A percentile compares a stretch with the other conserved stretches of the same genome.
Conservation (phyloP, 53 echinoderm and acorn worm genomes). For the Henricia sp. region DNA sequence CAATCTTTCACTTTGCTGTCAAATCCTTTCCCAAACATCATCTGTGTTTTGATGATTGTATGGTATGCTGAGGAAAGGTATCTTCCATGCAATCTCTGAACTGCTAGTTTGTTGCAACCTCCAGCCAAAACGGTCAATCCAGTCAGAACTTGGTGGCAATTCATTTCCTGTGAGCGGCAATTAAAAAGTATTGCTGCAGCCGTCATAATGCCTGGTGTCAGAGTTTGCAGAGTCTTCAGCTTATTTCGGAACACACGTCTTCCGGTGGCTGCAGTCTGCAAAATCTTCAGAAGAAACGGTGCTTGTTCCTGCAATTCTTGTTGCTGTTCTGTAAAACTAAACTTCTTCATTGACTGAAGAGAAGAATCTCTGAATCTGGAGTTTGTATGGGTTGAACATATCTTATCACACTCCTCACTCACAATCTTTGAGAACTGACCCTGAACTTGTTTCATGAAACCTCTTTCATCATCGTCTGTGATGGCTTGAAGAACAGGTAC, state of each 20-base stretch:
- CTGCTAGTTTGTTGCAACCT: background rate
- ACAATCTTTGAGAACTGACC: background rate
- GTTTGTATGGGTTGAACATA: slow-evolving; percentile 4
- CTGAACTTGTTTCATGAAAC: background rate
- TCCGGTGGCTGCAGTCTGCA: background rate
- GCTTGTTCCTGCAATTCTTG: slow-evolving; percentile 14
- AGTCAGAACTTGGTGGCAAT: slow-evolving; percentile 27
- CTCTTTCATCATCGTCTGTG: background rate
- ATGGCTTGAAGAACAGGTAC: background rate
- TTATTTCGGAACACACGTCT: background rate
- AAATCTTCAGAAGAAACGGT: background rate
- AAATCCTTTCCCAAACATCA: slow-evolving; percentile 9
- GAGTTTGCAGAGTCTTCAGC: slow-evolving; percentile 12
- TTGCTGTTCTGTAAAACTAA: background rate
- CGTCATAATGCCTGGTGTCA: slow-evolving; percentile 13
- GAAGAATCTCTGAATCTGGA: slow-evolving; percentile 38
- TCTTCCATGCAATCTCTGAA: background rate
- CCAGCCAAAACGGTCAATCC: slow-evolving; percentile 37
- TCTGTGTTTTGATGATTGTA: slow-evolving; percentile 6
- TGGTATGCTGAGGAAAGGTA: slow-evolving; percentile 7
- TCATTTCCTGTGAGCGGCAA: slow-evolving; percentile 34
- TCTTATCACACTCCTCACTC: background rate
- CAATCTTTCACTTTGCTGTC: slow-evolving; percentile 23
- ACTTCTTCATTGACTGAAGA: background rate
- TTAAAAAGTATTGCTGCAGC: slow-evolving; percentile 39